Percentiles rank a stretch among this genome's conserved stretches.
Evolutionary conservation across 1,140 invertebrate genomes (phyloP).

Genomic region (Parasteatoda tepidariorum): DNA sequence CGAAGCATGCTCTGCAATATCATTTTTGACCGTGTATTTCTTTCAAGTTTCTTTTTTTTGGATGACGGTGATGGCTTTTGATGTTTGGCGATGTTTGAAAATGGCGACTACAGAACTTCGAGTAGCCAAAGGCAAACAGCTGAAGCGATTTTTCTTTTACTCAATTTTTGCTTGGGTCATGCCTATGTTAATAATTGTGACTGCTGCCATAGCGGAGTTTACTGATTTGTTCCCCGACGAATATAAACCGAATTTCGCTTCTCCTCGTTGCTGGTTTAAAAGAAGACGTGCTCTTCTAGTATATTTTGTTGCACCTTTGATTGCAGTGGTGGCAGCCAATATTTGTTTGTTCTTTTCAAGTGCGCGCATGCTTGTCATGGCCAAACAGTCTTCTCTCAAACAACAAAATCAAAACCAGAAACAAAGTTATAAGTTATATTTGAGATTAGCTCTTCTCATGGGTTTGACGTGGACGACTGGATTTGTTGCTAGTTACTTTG

Average conservation of each 20-base stretch:
- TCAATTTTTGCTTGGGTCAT: constrained; percentile 72
- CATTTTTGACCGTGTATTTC: constrained; percentile 71
- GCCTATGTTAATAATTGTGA: constrained; percentile 70
- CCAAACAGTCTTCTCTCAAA: constrained; percentile 64
- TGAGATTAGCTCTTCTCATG: constrained; percentile 70
- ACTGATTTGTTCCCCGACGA: constrained; percentile 65
- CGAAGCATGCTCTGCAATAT: constrained; percentile 67
- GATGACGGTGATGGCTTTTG: constrained; percentile 75
- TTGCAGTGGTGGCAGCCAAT: constrained; percentile 71
- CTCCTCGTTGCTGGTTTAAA: constrained; percentile 72
- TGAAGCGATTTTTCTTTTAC: constrained; percentile 71
- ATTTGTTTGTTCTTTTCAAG: constrained; percentile 71
- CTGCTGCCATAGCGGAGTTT: constrained; percentile 71
- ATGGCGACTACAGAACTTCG: constrained; percentile 71
- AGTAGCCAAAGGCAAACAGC: constrained; percentile 68
- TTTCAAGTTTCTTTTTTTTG: constrained; percentile 74
- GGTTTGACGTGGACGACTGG: constrained; percentile 73
- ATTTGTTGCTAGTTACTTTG: constrained; percentile 67
- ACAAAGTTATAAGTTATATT: constrained; percentile 72
- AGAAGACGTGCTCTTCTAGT: constrained; percentile 71
- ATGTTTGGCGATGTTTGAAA: constrained; percentile 72
- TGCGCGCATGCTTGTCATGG: constrained; percentile 70
- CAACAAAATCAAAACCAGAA: constrained; percentile 63
- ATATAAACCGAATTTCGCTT: constrained; percentile 70
- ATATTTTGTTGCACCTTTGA: constrained; percentile 73